These are phyloP conservation scores for Delichon dasypus DNA, from an alignment of 2,797 vertebrate species.

Conservation along the genomic window DNA sequence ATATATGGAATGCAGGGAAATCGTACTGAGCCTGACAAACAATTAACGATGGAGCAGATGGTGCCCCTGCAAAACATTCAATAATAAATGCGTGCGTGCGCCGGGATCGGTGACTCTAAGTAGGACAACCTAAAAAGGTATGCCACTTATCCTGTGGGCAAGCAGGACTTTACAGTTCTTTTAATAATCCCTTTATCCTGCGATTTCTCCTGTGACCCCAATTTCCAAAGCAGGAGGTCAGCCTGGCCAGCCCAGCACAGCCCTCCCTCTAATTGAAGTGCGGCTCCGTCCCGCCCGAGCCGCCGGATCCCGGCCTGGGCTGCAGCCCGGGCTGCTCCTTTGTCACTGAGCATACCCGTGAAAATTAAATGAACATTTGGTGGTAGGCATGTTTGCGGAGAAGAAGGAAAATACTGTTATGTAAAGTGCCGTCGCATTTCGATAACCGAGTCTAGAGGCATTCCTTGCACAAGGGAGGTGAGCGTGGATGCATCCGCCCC, in stretches of 20 bases:
- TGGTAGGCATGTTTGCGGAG: slow-evolving; percentile 50
- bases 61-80: slow-evolving; percentile 43
- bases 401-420: slow-evolving; percentile 60
- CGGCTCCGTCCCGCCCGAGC: background rate
- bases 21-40: background rate
- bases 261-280: background rate
- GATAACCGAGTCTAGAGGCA: background rate
- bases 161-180: slow-evolving; percentile 67
- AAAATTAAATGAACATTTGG: slow-evolving; percentile 69
- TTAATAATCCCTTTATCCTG: slow-evolving; percentile 60
- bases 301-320: background rate
- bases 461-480: background rate
- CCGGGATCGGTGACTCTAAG: slow-evolving; percentile 53
- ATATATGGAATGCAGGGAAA: background rate
- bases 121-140: slow-evolving; percentile 60
- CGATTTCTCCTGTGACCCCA: slow-evolving; percentile 58
- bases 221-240: slow-evolving; percentile 59
- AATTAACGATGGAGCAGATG: slow-evolving; percentile 27
- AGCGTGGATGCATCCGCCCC: background rate
- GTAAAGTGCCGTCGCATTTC: slow-evolving; percentile 59
- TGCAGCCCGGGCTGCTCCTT: slow-evolving; percentile 41
- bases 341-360: slow-evolving; percentile 65
- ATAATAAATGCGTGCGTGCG: slow-evolving; percentile 23
- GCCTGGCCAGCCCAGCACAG: background rate
- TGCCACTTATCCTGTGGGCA: slow-evolving; percentile 56